Evolutionary conservation across 2,888 invertebrate species (phyloP), one percentile per base, ranked within the genome.

Genomic region (Aspidiotus rigidus): DNA sequence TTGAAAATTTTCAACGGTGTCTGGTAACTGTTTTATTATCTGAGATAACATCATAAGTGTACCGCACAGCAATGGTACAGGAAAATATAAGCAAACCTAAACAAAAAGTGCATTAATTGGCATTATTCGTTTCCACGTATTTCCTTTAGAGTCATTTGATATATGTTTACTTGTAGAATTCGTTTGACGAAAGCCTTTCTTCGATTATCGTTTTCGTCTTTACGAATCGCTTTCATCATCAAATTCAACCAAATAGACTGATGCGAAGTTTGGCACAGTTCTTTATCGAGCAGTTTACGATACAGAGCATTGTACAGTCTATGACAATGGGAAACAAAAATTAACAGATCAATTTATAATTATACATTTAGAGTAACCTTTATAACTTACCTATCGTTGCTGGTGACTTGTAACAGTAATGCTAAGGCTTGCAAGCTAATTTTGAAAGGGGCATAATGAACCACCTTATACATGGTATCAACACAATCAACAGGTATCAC

Each of bases 281-380:
- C 86, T 0, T 90, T 82, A 77, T 91, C 91, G 0, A 88, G 77
- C 70, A 99, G 77, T 77, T 95, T 95, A 28, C 85, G 84, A 77
- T 99, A 99, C 49, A 99, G 83, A 0, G 93, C 89, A 71, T 86
- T 85, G 79, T 95, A 97, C 80, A 87, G 93, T 74, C 89, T 87
- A 77, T 76, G 70, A 69, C 66, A 70, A 60, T 49, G 13, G 5
- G 2, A 28, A 5, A 28, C 28, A 28, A 28, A 28, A 42, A 62
- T 8, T 62, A 6, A 10, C 42, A 11, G 13, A 59, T 28, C 42
- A 62, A 44, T 62, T 13, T 9, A 10, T 1, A 62, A 41, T 62
- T 61, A 10, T 7, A 61, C 40, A 39, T 61, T 9, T 3, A 61
- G 1, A 1, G 13, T 5, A 39, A 56, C 7, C 15, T 5, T n/a